Percentiles rank a stretch among this genome's conserved stretches.
phyloP scores from a whole-genome alignment of 2,888 invertebrate species.

The Luffia ferchaultella region DNA sequence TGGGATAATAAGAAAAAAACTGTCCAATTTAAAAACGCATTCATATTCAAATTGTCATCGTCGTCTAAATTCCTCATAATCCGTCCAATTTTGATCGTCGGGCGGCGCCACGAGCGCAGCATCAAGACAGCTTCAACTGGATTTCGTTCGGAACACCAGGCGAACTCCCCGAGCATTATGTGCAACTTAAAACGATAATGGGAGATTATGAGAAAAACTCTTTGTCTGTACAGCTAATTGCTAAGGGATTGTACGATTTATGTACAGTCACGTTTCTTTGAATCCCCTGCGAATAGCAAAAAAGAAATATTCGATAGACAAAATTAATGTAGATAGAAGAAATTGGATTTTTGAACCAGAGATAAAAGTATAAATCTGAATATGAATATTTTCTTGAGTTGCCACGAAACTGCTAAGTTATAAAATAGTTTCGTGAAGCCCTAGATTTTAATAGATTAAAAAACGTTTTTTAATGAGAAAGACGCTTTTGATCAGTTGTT shows the following conservation, averaged over 20 bases:
- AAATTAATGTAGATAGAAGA: neutral
- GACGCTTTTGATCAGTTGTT: no score
- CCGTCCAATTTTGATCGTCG: slow-evolving; percentile 59
- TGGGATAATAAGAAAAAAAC: slow-evolving; percentile 1
- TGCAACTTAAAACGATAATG: slow-evolving; percentile 3
- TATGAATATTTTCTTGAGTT: no score
- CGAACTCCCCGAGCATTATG: slow-evolving; percentile 18
- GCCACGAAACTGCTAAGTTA: no score
- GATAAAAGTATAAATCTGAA: no score
- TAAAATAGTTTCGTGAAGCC: no score
- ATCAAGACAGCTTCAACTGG: slow-evolving; percentile 59
- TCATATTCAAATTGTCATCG: slow-evolving; percentile 63
- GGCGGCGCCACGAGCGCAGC: slow-evolving; percentile 29
- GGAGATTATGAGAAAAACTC: slow-evolving; percentile 1
- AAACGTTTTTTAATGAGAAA: no score
- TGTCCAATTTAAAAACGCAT: slow-evolving; percentile 19
- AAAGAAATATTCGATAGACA: neutral
- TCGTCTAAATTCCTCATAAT: slow-evolving; percentile 63
- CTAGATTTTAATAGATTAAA: no score
- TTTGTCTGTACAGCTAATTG: slow-evolving; percentile 4
- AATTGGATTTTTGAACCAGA: neutral
- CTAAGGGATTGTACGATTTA: neutral
- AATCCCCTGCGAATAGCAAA: neutral
- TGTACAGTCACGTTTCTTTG: neutral
- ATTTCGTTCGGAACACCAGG: slow-evolving; percentile 45